Evolutionary conservation across 2,888 invertebrate genomes (phyloP).

Genomic region (Nomada fabriciana): DNA sequence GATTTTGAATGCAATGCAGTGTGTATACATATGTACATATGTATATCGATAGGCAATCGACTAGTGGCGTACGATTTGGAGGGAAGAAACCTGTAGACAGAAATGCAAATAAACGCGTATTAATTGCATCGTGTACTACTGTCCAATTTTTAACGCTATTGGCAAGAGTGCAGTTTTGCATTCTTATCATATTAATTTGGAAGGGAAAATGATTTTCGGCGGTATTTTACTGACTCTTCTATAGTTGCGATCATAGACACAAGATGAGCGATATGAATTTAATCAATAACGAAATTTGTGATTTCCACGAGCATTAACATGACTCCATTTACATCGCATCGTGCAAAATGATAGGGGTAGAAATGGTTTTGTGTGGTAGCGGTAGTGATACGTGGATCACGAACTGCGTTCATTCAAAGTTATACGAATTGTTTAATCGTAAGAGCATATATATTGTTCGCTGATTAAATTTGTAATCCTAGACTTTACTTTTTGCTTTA

Average conservation of each 20-base stretch:
- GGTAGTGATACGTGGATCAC: not conserved
- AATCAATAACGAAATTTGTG: slow-evolving; percentile 66
- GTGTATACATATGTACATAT: not conserved
- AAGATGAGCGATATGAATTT: slow-evolving; percentile 32
- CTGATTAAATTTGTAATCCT: no score
- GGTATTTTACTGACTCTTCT: slow-evolving; percentile 2
- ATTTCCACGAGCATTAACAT: slow-evolving; percentile 28
- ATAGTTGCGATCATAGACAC: not conserved
- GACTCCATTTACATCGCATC: no score
- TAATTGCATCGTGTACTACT: slow-evolving; percentile 27
- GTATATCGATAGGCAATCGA: slow-evolving; percentile 14
- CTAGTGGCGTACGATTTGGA: slow-evolving; percentile 45
- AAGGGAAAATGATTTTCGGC: not conserved
- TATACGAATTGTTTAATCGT: no score
- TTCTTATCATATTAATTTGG: not conserved
- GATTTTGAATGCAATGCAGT: not conserved
- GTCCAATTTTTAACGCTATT: slow-evolving; percentile 1
- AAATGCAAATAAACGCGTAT: slow-evolving; percentile 47
- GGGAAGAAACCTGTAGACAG: slow-evolving; percentile 34
- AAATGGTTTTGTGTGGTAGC: not conserved
- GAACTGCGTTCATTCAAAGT: not conserved
- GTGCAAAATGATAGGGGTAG: not conserved
- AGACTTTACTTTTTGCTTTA: no score
- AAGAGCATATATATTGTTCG: no score
- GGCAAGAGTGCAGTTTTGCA: not conserved